Conservation (phyloP, 1,140 invertebrate species). For the Cotesia glomerata region DNA sequence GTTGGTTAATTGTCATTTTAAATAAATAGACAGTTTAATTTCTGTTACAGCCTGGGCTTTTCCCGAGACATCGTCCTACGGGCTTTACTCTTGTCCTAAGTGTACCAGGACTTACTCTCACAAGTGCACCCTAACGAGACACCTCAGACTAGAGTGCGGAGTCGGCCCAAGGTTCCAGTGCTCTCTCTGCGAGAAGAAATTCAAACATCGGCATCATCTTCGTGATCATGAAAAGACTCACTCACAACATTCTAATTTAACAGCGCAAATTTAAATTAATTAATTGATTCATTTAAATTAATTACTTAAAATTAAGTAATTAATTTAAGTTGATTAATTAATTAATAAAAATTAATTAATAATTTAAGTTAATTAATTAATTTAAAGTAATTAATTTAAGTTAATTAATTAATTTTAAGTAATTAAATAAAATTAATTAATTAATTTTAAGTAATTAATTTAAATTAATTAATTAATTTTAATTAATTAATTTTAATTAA, state of each 20-base stretch:
- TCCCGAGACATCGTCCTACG: slow-evolving; percentile 17
- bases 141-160: slow-evolving; percentile 60
- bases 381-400: too few relatives aligned
- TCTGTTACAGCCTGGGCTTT: slow-evolving; percentile 48
- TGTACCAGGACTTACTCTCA: slow-evolving; percentile 59
- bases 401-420: too few relatives aligned
- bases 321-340: too few relatives aligned
- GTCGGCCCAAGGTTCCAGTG: slow-evolving; percentile 65
- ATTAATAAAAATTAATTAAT: too few relatives aligned
- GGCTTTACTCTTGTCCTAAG: slow-evolving; percentile 52
- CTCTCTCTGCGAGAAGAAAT: slow-evolving; percentile 58
- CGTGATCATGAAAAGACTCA: slow-evolving; percentile 53
- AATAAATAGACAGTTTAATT: not conserved
- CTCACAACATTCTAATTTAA: not conserved
- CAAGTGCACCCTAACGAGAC: slow-evolving; percentile 57
- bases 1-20: too few relatives aligned
- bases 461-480: too few relatives aligned
- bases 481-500: too few relatives aligned
- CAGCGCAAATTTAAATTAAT: not conserved
- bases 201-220: slow-evolving; percentile 62
- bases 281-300: too few relatives aligned
- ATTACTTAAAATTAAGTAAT: too few relatives aligned
- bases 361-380: too few relatives aligned
- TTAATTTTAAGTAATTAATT: too few relatives aligned
- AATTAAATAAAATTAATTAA: too few relatives aligned